A percentile compares a stretch with the other conserved stretches of the same genome.
Conservation (phyloP, 2,888 invertebrate genomes). For the Ophraella communa region DNA sequence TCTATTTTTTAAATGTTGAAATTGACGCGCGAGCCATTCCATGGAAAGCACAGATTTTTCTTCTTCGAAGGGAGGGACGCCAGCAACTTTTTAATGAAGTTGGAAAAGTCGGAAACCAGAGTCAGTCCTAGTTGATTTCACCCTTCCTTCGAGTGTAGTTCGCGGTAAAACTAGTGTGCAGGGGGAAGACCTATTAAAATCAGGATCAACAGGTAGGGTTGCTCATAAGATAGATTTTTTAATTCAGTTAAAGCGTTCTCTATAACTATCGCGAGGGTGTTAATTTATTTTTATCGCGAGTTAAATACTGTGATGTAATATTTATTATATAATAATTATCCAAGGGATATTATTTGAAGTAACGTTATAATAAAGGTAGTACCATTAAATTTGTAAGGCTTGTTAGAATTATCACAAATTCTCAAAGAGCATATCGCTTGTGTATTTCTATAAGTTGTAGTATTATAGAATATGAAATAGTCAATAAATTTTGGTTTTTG, state of each 20-base stretch:
- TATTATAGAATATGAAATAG: no score
- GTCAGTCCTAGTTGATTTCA: slow-evolving; percentile 25
- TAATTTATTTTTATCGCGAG: not conserved
- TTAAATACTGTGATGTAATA: not conserved
- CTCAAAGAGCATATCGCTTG: no score
- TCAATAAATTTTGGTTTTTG: no score
- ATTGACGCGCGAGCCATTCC: not conserved
- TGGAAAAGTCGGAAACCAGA: slow-evolving; percentile 16
- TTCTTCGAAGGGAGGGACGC: slow-evolving; percentile 4
- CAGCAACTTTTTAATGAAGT: slow-evolving; percentile 17
- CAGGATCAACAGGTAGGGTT: slow-evolving; percentile 32
- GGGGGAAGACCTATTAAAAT: slow-evolving; percentile 28
- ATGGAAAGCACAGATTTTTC: slow-evolving; percentile 15
- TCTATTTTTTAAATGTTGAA: no score
- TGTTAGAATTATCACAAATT: no score
- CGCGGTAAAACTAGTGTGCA: slow-evolving; percentile 14
- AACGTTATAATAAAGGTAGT: not conserved
- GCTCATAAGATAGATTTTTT: slow-evolving; percentile 15
- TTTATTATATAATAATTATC: not conserved
- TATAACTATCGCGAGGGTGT: not conserved
- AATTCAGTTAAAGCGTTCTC: slow-evolving; percentile 26
- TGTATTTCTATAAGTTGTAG: no score
- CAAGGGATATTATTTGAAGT: not conserved
- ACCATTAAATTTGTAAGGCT: no score
- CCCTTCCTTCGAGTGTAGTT: slow-evolving; percentile 18